Evolutionary conservation across 2,888 invertebrate species (phyloP).

Genomic region (Metellina segmentata): DNA sequence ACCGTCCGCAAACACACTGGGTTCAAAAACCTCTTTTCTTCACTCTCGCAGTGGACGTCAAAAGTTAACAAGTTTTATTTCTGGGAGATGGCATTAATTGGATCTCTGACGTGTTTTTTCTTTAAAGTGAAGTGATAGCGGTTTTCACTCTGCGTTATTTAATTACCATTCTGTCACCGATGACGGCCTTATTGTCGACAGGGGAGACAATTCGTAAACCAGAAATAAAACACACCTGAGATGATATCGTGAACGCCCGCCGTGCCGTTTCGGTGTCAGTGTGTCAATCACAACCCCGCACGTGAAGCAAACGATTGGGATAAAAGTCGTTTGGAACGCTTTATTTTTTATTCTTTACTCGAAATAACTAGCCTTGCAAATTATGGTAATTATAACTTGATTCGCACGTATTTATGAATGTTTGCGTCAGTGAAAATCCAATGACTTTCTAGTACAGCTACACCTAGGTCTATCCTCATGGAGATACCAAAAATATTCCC

Average conservation of each 20-base stretch:
- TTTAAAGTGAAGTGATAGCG: neutral
- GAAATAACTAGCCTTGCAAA: neutral
- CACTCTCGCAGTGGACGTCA: too few relatives aligned
- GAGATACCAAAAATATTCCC: too few relatives aligned
- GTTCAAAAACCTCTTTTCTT: too few relatives aligned
- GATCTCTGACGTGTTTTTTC: neutral
- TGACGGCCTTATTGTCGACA: neutral
- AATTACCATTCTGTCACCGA: neutral
- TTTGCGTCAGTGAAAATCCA: too few relatives aligned
- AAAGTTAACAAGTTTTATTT: too few relatives aligned
- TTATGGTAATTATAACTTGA: neutral
- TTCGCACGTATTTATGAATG: neutral
- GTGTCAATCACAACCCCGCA: slow-evolving; percentile 9
- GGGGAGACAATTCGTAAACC: neutral
- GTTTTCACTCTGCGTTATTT: neutral
- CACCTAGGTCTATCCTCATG: too few relatives aligned
- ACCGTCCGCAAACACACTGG: too few relatives aligned
- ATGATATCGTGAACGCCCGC: neutral
- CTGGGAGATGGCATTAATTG: neutral
- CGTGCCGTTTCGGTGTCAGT: neutral
- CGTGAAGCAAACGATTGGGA: neutral
- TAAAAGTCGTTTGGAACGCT: neutral
- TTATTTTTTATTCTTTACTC: neutral
- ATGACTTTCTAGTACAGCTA: too few relatives aligned
- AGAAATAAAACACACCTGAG: too few relatives aligned